Conservation (phyloP, 2,797 vertebrate genomes). For the Balearica regulorum region DNA sequence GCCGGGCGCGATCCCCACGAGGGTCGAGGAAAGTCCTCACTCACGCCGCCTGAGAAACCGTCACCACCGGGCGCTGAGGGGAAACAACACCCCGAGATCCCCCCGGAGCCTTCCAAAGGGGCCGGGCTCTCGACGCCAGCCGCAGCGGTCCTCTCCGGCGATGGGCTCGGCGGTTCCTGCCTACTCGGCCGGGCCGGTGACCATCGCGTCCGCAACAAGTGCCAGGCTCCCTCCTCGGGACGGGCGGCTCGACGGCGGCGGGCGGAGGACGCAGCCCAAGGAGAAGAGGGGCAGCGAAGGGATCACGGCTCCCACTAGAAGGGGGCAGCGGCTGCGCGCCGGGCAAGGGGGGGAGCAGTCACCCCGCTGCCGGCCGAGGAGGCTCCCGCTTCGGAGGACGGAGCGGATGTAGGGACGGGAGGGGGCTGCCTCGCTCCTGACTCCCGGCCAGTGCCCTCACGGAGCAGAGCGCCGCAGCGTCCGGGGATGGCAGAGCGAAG, state of each 20-base stretch:
- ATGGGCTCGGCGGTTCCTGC: not conserved
- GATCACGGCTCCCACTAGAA: not conserved
- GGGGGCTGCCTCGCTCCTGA: not conserved
- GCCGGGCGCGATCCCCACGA: not conserved
- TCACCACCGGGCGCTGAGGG: not conserved
- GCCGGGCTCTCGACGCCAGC: not conserved
- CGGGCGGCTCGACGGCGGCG: not conserved
- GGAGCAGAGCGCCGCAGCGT: not conserved
- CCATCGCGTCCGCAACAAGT: conserved; percentile 56
- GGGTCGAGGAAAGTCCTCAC: not conserved
- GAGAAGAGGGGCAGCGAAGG: not conserved
- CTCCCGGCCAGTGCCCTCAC: not conserved
- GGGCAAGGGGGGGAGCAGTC: not conserved
- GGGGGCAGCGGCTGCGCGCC: not conserved
- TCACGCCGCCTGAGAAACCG: not conserved
- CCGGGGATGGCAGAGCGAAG: not conserved
- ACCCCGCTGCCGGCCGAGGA: not conserved
- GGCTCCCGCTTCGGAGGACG: not conserved
- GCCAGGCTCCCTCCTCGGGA: not conserved
- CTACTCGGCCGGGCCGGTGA: not conserved
- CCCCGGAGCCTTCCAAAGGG: not conserved
- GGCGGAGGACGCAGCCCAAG: not conserved
- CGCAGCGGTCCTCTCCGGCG: not conserved
- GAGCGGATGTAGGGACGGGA: not conserved
- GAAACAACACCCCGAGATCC: not conserved